phyloP scores from a whole-genome alignment of 1,140 invertebrate genomes.

The Drosophila nigromelanica region DNA sequence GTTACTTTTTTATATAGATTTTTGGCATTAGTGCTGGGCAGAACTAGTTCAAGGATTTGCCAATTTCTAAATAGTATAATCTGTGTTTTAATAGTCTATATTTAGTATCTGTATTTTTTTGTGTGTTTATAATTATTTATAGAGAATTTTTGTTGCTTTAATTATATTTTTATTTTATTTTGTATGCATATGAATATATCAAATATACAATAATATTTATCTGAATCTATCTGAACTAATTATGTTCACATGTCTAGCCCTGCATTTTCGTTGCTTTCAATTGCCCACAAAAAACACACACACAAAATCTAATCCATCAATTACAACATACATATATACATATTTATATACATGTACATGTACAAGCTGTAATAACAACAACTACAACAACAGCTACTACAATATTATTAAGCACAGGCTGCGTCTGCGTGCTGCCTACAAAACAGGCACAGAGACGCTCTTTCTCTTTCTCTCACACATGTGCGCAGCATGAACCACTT shows the following conservation, averaged over 20 bases:
- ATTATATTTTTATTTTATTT: no score
- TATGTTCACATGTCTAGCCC: no score
- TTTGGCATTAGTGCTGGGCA: slow-evolving; percentile 49
- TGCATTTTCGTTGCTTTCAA: slow-evolving; percentile 26
- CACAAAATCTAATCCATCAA: slow-evolving; percentile 76
- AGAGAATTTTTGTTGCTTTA: no score
- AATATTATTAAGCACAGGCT: slow-evolving; percentile 66
- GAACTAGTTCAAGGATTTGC: slow-evolving; percentile 78
- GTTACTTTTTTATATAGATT: slow-evolving; percentile 53
- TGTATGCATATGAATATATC: neutral
- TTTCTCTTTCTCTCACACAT: slow-evolving; percentile 5
- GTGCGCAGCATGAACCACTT: slow-evolving; percentile 68
- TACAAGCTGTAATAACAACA: slow-evolving; percentile 20
- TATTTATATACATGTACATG: neutral
- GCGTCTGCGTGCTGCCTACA: slow-evolving; percentile 69
- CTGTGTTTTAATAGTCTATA: neutral
- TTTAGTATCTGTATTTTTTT: slow-evolving; percentile 7
- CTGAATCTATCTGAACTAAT: no score
- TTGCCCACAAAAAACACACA: slow-evolving; percentile 19
- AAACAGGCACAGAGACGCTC: slow-evolving; percentile 39
- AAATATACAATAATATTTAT: no score
- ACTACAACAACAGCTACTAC: slow-evolving; percentile 14
- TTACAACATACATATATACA: slow-evolving; percentile 57
- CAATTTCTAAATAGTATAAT: slow-evolving; percentile 21
- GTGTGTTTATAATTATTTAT: neutral